These are phyloP conservation scores for Epizoanthus scotinus DNA, from an alignment of 92 coral and sea anemone genomes.

Conservation along the genomic window DNA sequence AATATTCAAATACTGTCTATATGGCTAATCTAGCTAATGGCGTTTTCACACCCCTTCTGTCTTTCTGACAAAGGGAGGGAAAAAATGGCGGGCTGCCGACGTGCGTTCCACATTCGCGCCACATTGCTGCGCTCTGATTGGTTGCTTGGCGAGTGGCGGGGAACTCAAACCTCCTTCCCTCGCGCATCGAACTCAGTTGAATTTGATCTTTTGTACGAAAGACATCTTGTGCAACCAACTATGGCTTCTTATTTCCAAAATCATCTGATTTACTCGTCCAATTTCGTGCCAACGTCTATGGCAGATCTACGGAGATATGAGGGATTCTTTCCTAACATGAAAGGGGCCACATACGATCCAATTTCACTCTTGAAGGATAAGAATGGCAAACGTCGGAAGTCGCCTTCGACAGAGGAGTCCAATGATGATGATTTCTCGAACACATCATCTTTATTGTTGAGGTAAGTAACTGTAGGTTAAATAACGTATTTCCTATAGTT, in stretches of 20 bases:
- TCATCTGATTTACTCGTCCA: conserved; percentile 73
- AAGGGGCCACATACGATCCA: conserved; percentile 71
- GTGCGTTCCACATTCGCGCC: conserved; percentile 83
- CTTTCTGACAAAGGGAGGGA: conserved; percentile 45
- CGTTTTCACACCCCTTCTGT: conserved; percentile 18
- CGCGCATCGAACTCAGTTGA: conserved; percentile 78
- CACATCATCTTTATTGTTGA: conserved; percentile 71
- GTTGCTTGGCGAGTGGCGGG: conserved; percentile 86
- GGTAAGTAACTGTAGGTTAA: conserved; percentile 49
- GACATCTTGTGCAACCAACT: conserved; percentile 50
- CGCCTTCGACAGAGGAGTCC: conserved; percentile 73
- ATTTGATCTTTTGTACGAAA: conserved; percentile 87
- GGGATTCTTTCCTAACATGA: conserved; percentile 84
- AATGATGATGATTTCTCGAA: conserved; percentile 87
- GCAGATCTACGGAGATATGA: conserved; percentile 83
- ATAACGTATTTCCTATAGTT: conserved; percentile 1
- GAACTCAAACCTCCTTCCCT: conserved; percentile 85
- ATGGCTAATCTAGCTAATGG: not conserved
- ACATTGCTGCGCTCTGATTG: conserved; percentile 74
- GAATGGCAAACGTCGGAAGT: conserved; percentile 56
- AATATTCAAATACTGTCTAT: conserved; percentile 3
- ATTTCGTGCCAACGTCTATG: conserved; percentile 64
- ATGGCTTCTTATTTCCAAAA: conserved; percentile 82
- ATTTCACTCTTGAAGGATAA: conserved; percentile 72
- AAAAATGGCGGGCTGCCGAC: conserved; percentile 49